phyloP scores from a whole-genome alignment of 2,888 invertebrate species.

The Ephialtes manifestator region DNA sequence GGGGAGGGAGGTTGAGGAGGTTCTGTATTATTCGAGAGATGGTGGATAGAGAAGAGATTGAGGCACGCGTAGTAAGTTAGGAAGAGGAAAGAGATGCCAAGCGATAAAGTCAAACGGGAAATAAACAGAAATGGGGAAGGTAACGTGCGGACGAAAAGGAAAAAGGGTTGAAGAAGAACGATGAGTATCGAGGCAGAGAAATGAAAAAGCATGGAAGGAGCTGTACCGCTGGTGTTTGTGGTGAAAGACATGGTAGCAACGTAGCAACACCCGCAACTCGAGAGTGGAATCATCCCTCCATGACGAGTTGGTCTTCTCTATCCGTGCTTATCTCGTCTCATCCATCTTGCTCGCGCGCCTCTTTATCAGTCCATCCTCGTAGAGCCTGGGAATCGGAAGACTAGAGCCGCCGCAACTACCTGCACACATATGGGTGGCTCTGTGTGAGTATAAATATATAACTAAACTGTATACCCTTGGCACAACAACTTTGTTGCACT shows the following conservation, averaged over 20 bases:
- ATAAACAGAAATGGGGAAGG: constrained; percentile 43
- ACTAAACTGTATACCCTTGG: neutral
- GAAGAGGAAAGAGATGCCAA: constrained; percentile 4
- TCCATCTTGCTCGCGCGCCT: constrained; percentile 76
- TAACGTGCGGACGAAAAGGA: neutral
- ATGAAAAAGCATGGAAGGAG: constrained; percentile 50
- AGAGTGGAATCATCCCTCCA: constrained; percentile 67
- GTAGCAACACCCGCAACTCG: constrained; percentile 33
- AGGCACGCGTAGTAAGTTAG: constrained; percentile 25
- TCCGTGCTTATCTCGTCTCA: constrained; percentile 75
- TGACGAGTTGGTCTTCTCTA: constrained; percentile 68
- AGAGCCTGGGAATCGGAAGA: constrained; percentile 41
- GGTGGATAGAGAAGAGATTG: constrained; percentile 43
- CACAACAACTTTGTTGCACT: neutral
- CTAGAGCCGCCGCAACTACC: neutral
- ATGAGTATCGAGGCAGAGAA: constrained; percentile 46
- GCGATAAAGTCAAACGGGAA: constrained; percentile 48
- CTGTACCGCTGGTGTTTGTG: constrained; percentile 35
- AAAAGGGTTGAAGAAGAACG: constrained; percentile 53
- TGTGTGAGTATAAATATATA: neutral
- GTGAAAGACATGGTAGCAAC: constrained; percentile 18
- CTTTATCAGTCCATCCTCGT: constrained; percentile 73
- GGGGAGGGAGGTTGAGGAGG: constrained; percentile 1
- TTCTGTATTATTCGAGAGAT: constrained; percentile 27
- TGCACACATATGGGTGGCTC: neutral